Evolutionary conservation across 2,888 invertebrate species (phyloP).

Genomic region (Thera britannica): DNA sequence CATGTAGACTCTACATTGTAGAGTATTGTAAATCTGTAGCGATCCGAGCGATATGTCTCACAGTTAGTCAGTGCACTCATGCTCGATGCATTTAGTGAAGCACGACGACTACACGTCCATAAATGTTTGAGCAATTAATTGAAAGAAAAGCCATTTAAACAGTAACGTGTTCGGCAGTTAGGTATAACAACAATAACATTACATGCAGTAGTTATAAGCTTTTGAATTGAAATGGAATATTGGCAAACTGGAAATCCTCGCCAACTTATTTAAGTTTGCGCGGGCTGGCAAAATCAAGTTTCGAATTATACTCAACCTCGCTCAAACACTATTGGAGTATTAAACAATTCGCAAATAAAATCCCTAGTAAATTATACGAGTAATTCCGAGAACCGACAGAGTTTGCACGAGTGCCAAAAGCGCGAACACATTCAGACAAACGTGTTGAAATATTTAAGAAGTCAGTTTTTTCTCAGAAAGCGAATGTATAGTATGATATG

Average conservation of each 20-base stretch:
- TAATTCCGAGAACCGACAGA: conserved; percentile 46
- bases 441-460: conserved; percentile 52
- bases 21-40: conserved; percentile 44
- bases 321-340: not conserved
- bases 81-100: conserved; percentile 42
- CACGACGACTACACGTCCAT: conserved; percentile 49
- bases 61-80: conserved; percentile 44
- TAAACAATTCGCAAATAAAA: conserved; percentile 4
- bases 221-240: conserved; percentile 32
- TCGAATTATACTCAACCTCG: not conserved
- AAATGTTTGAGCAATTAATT: conserved; percentile 53
- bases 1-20: conserved; percentile 5
- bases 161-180: conserved; percentile 37
- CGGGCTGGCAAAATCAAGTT: conserved; percentile 14
- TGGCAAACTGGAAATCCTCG: conserved; percentile 10
- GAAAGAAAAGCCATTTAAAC: conserved; percentile 62
- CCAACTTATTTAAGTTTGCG: conserved; percentile 19
- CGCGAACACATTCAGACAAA: conserved; percentile 47
- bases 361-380: not conserved
- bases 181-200: conserved; percentile 30
- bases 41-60: conserved; percentile 27
- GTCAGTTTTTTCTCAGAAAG: conserved; percentile 56
- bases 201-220: conserved; percentile 28
- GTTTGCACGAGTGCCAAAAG: conserved; percentile 52
- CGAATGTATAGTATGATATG: conserved; percentile 57